Base-by-base conservation (phyloP, 2,113 vertebrate species). In the Hymenochirus boettgeri region DNA sequence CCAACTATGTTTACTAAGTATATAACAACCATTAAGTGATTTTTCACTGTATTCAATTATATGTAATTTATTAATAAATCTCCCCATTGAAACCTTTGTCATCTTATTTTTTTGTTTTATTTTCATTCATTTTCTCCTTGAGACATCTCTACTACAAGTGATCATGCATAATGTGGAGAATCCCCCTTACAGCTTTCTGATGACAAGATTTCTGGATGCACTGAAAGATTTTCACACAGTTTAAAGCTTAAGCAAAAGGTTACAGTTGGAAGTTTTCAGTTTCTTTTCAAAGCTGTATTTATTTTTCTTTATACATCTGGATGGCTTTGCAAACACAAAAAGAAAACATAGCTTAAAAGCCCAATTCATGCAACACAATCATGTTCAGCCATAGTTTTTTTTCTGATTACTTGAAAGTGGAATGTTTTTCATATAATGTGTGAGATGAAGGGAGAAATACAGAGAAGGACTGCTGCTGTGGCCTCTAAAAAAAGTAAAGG, bases 401-500 rank as follows among this genome's bases (percentile, higher is more conserved):
- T 24, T 39, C 35, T 51, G 46, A 35, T 39, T 42, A 46, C 26
- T 18, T 42, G 24, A 10, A 35, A 4, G 15, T 7, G 1, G 23
- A 26, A 19, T 29, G 70, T 65, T 83, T 76, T 72, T n/a, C 79
- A 77, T 75, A 70, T 71, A 74, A 70, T 65, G 35, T 64, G 31
- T 80, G 65, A 39, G 35, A 55, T 35, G 50, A 70, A 56, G 25
- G 31, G 50, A 63, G 27, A 60, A 74, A 65, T 69, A 74, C 76
- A 72, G 7, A 46, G 35, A 65, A 35, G 62, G 64, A 46, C 60
- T 70, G 73, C 72, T 62, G 57, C 18, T 19, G 72, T 62, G 80
- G 79, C 72, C 72, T 71, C 66, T 73, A 65, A 72, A 71, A 42
- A 73, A 70, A 57, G 74, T 79, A 75, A 71, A 81, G 80, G 77